These are phyloP conservation scores for Vidua chalybeata DNA, from an alignment of 2,113 vertebrate species.

Conservation along the genomic window DNA sequence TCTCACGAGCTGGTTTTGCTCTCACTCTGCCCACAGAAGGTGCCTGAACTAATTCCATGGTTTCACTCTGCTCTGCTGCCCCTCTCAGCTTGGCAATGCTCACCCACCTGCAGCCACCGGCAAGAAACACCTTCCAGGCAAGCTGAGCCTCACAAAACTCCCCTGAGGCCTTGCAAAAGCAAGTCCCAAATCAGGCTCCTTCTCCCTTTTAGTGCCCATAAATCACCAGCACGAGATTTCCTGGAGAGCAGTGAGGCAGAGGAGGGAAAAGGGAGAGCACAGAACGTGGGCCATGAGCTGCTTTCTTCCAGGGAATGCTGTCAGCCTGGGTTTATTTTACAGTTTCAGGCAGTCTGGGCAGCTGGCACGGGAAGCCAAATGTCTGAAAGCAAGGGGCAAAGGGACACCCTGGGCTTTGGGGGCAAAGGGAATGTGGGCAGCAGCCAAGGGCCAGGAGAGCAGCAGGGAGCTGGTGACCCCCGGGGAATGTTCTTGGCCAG, in stretches of 20 bases:
- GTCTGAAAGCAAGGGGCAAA: neutral
- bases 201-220: neutral
- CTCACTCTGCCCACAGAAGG: neutral
- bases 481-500: neutral
- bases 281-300: accelerated
- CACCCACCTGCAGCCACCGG: neutral
- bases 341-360: neutral
- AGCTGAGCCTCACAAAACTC: neutral
- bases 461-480: neutral
- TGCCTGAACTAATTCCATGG: neutral
- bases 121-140: neutral
- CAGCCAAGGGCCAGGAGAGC: neutral
- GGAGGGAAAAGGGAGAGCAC: neutral
- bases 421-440: neutral
- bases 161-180: neutral
- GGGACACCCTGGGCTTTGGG: neutral
- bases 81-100: neutral
- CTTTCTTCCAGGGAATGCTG: neutral
- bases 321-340: neutral
- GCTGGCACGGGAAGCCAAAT: neutral
- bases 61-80: neutral
- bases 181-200: neutral
- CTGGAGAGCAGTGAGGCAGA: neutral
- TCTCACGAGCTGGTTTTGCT: neutral
- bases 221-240: neutral